Base-by-base conservation (phyloP, 2,113 vertebrate species). In the Peromyscus polionotus region DNA sequence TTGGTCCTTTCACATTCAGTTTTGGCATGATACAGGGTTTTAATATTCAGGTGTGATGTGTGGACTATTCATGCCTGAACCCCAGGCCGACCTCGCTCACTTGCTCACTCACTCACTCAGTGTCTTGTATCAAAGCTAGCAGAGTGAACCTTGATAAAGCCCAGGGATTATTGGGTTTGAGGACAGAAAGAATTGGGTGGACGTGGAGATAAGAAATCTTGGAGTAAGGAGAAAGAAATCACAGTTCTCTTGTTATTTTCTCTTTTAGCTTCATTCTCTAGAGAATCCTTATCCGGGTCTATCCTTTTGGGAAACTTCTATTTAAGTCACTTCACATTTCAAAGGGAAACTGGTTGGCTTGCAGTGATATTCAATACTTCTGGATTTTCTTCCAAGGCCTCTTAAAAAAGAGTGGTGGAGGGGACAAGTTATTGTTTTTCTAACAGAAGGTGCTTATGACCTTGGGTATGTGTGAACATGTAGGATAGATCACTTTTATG, bases 261-360 rank as follows among this genome's bases (percentile, higher is more conserved):
- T 31, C 84, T 90, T 77, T 92, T 68, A 73, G 67, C 63, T 88
- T 94, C 72, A 26, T 26, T 93, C 63, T 92, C 61, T 70, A 51
- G 76, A 89, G 42, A 80, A 67, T 93, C 39, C 63, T 79, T 84
- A 19, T 92, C 10, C 61, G 22, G 88, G 36, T 93, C 45, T 85
- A 0, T 68, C 70, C 84, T 88, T 70, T 39, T 22, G 51, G 59
- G 57, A 63, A 92, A 59, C 48, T 84, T 77, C 5, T 76, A 3
- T 81, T 86, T 95, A 84, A 95, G 57, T n/a, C 4, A 67, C 36
- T 73, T 91, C 19, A 45, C 42, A 88, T 95, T 91, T 96, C 87
- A 94, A 5, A 93, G 84, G 77, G 84, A 92, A 67, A 89, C 3
- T 90, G 51, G n/a, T 72, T 89, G 88, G 20, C 73, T 36, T 54